A percentile compares a stretch with the other conserved stretches of the same genome.
These are phyloP conservation scores for Phoxinus dragarum DNA, from an alignment of 2,797 vertebrate species.

Conservation along the genomic window DNA sequence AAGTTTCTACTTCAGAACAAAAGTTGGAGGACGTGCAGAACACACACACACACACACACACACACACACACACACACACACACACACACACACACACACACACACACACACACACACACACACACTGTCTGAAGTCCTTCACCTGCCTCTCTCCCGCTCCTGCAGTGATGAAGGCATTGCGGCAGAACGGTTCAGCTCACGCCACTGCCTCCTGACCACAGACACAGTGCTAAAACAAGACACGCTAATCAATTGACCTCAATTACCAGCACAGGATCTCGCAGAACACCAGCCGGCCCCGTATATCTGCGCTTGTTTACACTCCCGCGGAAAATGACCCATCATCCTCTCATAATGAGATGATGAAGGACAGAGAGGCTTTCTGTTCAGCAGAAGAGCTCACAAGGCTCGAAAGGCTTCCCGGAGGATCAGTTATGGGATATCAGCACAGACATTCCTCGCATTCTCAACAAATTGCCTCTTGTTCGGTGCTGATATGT, in stretches of 20 bases:
- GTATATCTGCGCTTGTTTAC: slow-evolving; percentile 54
- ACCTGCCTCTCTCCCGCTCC: slow-evolving; percentile 8
- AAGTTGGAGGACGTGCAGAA: slow-evolving; percentile 3
- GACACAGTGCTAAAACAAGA: slow-evolving; percentile 29
- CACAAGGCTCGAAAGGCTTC: not conserved
- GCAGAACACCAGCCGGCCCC: not conserved
- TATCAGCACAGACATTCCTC: not conserved
- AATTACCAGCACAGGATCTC: slow-evolving; percentile 42
- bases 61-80: slow-evolving; percentile 34
- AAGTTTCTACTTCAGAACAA: slow-evolving; percentile 7
- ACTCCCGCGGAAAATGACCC: slow-evolving; percentile 19
- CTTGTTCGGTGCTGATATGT: no score
- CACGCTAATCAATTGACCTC: slow-evolving; percentile 58
- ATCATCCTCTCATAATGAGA: not conserved
- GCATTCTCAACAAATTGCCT: not conserved
- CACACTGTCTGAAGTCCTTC: slow-evolving; percentile 10
- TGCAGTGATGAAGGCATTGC: slow-evolving; percentile 51
- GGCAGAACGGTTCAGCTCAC: slow-evolving; percentile 54
- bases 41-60: slow-evolving; percentile 31
- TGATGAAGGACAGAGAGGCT: slow-evolving; percentile 7
- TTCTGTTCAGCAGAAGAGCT: not conserved
- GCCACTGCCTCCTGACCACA: slow-evolving; percentile 31
- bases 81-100: slow-evolving; percentile 45
- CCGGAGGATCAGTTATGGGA: not conserved
- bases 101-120: slow-evolving; percentile 26